Base-by-base conservation (phyloP, 2,888 invertebrate species). In the Boloria euphrosyne region DNA sequence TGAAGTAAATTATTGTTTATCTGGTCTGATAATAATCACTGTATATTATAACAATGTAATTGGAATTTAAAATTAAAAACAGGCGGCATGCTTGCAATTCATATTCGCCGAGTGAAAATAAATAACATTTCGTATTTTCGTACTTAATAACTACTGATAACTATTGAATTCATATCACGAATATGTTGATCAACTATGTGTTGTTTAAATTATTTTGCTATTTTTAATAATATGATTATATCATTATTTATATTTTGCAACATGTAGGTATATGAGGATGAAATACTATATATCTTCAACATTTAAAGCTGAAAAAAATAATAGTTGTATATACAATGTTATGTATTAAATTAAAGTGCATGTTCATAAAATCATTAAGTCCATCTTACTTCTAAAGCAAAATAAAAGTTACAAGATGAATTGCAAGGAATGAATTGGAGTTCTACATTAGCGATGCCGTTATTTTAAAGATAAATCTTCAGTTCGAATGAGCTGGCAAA, bases 381-480 rank as follows among this genome's bases (percentile, higher is more conserved):
- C 38, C 49, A 16, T 50, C 38, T 55, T 49, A 46, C 51, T 18
- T 22, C n/a, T 13, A 22, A 46, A n/a, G 31, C 13, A 38, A 58
- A 51, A 53, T 17, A 53, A 55, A 62, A 62, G 62, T 67, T 66
- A 22, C 53, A 49, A 47, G 64, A 52, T 52, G 44, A 62, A 58
- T 31, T 38, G 52, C 51, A 66, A 62, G 52, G 58, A 58, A 53
- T 49, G 49, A 53, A 54, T 44, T 22, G 57, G 27, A 58, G 62
- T 62, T 62, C 22, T 62, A 62, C 57, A 67, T 63, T 63, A 58
- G 66, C 58, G 52, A 59, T 53, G 63, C 58, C 50, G 64, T 65
- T 58, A 63, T 67, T 67, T 67, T 49, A 63, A 67, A 67, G 49
- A 67, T 58, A 67, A 67, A 67, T 63, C 58, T 51, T 58, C 55